Conservation (phyloP, 2,113 vertebrate genomes). For the Phrynocephalus versicolor region DNA sequence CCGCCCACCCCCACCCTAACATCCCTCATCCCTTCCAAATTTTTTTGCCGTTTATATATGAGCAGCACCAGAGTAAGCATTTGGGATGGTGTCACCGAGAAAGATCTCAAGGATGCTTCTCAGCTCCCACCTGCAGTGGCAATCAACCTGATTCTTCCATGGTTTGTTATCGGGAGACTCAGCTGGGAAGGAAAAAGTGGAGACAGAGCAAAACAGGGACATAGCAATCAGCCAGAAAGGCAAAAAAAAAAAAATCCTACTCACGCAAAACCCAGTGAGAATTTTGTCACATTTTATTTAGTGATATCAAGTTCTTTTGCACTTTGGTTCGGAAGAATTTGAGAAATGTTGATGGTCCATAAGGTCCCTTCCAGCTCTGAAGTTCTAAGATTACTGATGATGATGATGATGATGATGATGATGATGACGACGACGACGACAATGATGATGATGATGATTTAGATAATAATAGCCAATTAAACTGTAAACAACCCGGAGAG, state of each 20-base stretch:
- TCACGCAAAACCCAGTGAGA: neutral
- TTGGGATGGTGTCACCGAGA: neutral
- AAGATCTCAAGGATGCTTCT: neutral
- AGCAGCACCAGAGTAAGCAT: neutral
- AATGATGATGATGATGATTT: too few relatives aligned
- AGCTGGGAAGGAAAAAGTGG: neutral
- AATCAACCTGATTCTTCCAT: neutral
- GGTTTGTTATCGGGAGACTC: neutral
- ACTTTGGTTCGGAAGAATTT: neutral
- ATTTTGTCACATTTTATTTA: neutral
- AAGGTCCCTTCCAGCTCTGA: neutral
- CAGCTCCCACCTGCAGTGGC: neutral
- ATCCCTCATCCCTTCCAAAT: too few relatives aligned
- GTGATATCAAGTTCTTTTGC: neutral
- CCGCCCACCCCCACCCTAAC: too few relatives aligned
- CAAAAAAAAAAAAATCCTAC: neutral
- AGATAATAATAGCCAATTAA: too few relatives aligned
- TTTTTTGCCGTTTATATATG: constrained; percentile 8
- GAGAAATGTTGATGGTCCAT: too few relatives aligned
- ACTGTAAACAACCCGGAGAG: too few relatives aligned
- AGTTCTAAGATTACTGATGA: too few relatives aligned
- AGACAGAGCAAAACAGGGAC: neutral
- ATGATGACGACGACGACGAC: too few relatives aligned
- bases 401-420: too few relatives aligned
- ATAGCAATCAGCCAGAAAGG: neutral